A percentile compares a stretch with the other conserved stretches of the same genome.
These are phyloP conservation scores for Epinephelus lanceolatus DNA, from an alignment of 2,113 vertebrate genomes.

Conservation along the genomic window DNA sequence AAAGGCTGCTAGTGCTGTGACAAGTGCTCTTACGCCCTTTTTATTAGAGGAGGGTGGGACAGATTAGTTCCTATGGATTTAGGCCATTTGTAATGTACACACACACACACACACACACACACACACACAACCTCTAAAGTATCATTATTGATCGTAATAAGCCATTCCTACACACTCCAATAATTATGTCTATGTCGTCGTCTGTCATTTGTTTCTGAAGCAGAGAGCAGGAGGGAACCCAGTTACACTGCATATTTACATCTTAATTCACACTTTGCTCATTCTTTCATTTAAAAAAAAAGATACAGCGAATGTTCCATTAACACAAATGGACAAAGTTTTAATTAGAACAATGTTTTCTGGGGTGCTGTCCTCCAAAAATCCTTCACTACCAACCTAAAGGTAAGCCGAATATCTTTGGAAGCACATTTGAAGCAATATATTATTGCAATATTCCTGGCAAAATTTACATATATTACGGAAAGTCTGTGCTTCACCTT, in stretches of 20 bases:
- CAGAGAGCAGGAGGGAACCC: not conserved
- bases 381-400: not conserved
- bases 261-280: not conserved
- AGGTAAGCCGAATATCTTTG: not conserved
- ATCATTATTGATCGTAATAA: constrained; percentile 27
- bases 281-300: not conserved
- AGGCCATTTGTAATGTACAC: constrained; percentile 27
- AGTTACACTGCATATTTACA: not conserved
- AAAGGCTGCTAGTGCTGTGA: not conserved
- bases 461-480: constrained; percentile 6
- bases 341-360: constrained; percentile 4
- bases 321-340: not conserved
- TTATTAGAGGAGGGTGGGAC: constrained; percentile 1
- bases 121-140: not conserved
- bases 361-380: constrained; percentile 3
- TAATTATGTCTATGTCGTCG: constrained; percentile 22
- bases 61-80: constrained; percentile 1
- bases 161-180: constrained; percentile 1
- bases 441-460: not conserved
- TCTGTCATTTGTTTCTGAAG: not conserved
- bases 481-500: constrained; percentile 2
- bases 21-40: not conserved
- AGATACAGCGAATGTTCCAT: not conserved
- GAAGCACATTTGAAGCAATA: not conserved
- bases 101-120: not conserved